Evolutionary conservation across 2,113 vertebrate genomes (phyloP).

Genomic region (Pseudorhombus dupliciocellatus): DNA sequence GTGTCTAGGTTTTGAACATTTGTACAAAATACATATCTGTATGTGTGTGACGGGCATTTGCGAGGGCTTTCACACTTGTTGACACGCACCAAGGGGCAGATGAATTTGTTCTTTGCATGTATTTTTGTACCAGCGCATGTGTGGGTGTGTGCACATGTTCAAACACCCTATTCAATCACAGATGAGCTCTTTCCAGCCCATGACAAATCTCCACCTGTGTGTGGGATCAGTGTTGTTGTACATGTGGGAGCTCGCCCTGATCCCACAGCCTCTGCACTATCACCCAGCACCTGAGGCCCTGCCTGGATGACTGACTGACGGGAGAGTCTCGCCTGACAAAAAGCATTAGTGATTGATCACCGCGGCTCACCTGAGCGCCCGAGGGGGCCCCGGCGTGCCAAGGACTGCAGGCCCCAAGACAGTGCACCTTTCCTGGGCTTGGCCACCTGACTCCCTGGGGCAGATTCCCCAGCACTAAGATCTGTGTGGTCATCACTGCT

Average conservation of each 20-base stretch:
- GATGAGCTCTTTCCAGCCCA: conserved; percentile 74
- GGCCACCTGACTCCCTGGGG: conserved; percentile 76
- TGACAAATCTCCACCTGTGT: conserved; percentile 80
- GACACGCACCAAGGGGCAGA: conserved; percentile 1
- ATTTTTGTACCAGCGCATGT: too few species aligned
- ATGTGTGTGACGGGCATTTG: background rate
- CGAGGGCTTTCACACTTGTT: background rate
- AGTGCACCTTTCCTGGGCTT: conserved; percentile 55
- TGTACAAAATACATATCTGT: conserved; percentile 5
- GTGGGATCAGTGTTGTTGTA: conserved; percentile 74
- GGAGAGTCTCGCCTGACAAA: conserved; percentile 76
- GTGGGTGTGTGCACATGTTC: conserved; percentile 34
- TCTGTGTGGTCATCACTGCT: conserved; percentile 63
- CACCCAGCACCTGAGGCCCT: conserved; percentile 73
- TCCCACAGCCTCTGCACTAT: conserved; percentile 71
- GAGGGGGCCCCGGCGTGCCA: conserved; percentile 62
- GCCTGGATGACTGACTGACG: conserved; percentile 68
- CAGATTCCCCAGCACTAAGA: conserved; percentile 55
- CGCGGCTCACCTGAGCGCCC: conserved; percentile 73
- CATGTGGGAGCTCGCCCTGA: conserved; percentile 76
- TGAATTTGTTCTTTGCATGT: background rate
- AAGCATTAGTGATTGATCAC: conserved; percentile 73
- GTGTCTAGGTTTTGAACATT: conserved; percentile 39
- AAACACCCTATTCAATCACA: conserved; percentile 66
- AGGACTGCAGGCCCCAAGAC: conserved; percentile 41